These are phyloP conservation scores for Gobio gobio DNA, from an alignment of 2,113 vertebrate genomes.

Conservation along the genomic window DNA sequence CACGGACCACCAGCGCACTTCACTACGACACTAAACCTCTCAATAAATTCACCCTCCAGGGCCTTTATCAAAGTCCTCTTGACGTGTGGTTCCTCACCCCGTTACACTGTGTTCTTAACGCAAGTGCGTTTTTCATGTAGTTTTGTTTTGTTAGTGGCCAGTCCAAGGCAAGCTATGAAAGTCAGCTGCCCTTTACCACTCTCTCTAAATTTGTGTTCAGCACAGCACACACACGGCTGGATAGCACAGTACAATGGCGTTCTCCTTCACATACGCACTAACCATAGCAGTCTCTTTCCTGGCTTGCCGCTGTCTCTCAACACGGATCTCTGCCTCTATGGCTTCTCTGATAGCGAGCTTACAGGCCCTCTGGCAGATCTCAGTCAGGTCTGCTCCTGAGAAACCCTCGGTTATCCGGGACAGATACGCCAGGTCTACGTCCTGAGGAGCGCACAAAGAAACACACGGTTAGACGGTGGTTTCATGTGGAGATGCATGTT, in stretches of 20 bases:
- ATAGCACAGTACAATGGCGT: constrained; percentile 14
- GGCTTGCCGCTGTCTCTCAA: constrained; percentile 56
- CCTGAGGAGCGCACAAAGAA: constrained; percentile 44
- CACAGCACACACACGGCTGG: neutral
- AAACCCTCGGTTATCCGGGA: constrained; percentile 66
- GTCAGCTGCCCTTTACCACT: neutral
- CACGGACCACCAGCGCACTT: too few species aligned
- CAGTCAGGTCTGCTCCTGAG: constrained; percentile 67
- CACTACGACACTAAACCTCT: too few species aligned
- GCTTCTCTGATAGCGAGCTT: constrained; percentile 68
- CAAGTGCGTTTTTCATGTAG: neutral
- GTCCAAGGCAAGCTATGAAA: neutral
- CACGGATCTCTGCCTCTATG: constrained; percentile 64
- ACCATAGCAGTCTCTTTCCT: constrained; percentile 61
- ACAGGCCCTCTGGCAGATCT: constrained; percentile 67
- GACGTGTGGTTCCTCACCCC: too few species aligned
- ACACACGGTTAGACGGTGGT: neutral
- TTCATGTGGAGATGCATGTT: neutral
- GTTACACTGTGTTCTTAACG: neutral
- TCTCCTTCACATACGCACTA: constrained; percentile 24
- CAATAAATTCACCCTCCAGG: too few species aligned
- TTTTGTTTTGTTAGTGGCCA: neutral
- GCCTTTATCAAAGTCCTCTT: too few species aligned
- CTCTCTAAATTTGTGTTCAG: neutral
- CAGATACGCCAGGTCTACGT: constrained; percentile 64